Percentiles rank a stretch among this genome's conserved stretches.
Evolutionary conservation across 2,797 vertebrate species (phyloP).

Genomic region (Pangasius mekongensis): DNA sequence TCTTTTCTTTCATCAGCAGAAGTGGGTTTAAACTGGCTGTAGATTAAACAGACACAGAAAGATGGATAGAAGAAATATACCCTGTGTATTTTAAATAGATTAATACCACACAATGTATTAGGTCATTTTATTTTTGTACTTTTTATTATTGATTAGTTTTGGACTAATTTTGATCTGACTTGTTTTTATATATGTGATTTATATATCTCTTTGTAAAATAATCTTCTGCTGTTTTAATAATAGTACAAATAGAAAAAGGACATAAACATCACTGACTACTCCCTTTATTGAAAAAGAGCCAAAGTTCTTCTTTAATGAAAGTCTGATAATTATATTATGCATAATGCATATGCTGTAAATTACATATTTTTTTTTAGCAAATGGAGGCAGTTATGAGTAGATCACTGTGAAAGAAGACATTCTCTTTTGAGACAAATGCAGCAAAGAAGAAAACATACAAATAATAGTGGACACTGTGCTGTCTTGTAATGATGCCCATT

Average conservation of each 20-base stretch:
- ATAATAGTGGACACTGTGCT: background rate
- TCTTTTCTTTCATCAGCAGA: conserved; percentile 85
- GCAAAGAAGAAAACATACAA: background rate
- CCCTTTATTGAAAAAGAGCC: background rate
- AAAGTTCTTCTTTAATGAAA: background rate
- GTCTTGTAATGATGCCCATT: background rate
- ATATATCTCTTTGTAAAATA: background rate
- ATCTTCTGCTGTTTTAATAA: background rate
- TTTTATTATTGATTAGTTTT: background rate
- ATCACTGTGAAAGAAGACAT: background rate
- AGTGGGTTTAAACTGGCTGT: conserved; percentile 56
- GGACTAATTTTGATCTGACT: background rate
- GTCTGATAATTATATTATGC: background rate
- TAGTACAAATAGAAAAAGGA: background rate
- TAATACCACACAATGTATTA: background rate
- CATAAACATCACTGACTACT: background rate
- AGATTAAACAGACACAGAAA: background rate
- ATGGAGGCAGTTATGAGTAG: background rate
- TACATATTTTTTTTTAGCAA: background rate
- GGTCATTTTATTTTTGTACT: background rate
- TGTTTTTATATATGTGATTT: background rate
- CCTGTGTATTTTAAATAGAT: background rate
- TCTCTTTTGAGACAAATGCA: background rate
- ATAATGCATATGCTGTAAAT: background rate
- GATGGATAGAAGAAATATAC: background rate